Conservation (phyloP, 1,140 invertebrate species). For the Aphis craccivora region DNA sequence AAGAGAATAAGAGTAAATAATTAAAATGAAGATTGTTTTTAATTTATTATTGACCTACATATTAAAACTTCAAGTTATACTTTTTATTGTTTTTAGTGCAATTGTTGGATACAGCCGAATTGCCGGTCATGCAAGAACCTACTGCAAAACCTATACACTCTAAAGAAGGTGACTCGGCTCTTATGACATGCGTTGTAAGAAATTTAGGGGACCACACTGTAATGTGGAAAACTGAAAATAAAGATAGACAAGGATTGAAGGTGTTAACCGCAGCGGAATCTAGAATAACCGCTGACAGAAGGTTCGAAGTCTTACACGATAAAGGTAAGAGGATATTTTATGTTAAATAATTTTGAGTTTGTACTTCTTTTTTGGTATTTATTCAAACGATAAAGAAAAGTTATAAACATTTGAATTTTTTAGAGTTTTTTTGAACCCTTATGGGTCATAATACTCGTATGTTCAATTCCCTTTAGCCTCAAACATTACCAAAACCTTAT, state of each 20-base stretch:
- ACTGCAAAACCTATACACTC: conserved; percentile 64
- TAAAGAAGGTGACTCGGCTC: conserved; percentile 75
- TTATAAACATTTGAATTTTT: not conserved
- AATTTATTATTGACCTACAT: not conserved
- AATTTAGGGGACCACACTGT: conserved; percentile 73
- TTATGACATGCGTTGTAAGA: conserved; percentile 78
- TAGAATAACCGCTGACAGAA: conserved; percentile 74
- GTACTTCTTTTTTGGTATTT: not conserved
- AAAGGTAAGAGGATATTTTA: conserved; percentile 67
- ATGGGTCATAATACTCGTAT: not conserved
- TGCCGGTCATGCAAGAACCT: conserved; percentile 53
- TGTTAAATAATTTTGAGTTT: not conserved
- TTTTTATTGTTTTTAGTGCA: conserved; percentile 40
- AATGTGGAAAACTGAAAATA: conserved; percentile 74
- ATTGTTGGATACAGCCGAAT: conserved; percentile 7
- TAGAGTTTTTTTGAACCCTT: not conserved
- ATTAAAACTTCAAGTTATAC: not conserved
- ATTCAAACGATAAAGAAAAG: not conserved
- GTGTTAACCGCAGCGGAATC: conserved; percentile 78
- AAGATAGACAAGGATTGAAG: conserved; percentile 66
- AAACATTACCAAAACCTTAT: not conserved
- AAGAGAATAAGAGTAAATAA: not conserved
- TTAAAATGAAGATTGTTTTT: not conserved
- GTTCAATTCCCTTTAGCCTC: not conserved
- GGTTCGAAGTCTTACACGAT: conserved; percentile 77